Percentiles rank a stretch among this genome's conserved stretches.
phyloP scores from a whole-genome alignment of 1,140 invertebrate genomes.

The Zaprionus gabonicus region DNA sequence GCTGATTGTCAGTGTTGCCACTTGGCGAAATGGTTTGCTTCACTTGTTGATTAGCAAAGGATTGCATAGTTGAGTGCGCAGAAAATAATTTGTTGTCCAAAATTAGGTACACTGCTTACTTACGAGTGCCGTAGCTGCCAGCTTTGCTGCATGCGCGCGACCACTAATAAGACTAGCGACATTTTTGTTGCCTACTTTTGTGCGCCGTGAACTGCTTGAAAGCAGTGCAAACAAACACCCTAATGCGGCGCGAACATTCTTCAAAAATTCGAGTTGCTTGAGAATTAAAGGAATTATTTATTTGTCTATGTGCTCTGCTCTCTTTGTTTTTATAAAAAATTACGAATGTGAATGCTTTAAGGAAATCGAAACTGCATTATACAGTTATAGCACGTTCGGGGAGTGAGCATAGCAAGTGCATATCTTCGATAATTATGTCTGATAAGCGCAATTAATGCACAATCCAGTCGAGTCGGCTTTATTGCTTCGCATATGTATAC shows the following conservation, averaged over 20 bases:
- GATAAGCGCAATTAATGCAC: neutral
- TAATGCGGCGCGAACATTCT: no score
- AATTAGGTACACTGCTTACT: neutral
- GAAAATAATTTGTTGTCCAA: neutral
- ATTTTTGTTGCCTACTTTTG: neutral
- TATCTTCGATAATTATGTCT: neutral
- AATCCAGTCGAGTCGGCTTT: neutral
- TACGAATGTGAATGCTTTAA: neutral
- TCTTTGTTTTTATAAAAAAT: no score
- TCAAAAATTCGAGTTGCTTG: no score
- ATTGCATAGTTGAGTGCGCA: slow-evolving; percentile 4
- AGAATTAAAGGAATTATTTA: no score
- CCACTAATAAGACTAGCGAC: no score
- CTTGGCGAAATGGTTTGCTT: neutral
- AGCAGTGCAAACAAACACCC: no score
- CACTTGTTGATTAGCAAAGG: neutral
- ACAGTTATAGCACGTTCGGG: neutral
- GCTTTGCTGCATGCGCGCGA: no score
- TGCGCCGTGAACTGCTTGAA: neutral
- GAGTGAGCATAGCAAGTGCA: neutral
- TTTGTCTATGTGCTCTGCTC: no score
- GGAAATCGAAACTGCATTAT: neutral
- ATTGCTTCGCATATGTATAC: neutral
- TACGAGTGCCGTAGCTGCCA: no score
- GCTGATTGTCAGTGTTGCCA: slow-evolving; percentile 17